Percentiles rank a stretch among this genome's conserved stretches.
Evolutionary conservation across 2,113 vertebrate species (phyloP).

Genomic region (Cyprinodon brontotheroides): DNA sequence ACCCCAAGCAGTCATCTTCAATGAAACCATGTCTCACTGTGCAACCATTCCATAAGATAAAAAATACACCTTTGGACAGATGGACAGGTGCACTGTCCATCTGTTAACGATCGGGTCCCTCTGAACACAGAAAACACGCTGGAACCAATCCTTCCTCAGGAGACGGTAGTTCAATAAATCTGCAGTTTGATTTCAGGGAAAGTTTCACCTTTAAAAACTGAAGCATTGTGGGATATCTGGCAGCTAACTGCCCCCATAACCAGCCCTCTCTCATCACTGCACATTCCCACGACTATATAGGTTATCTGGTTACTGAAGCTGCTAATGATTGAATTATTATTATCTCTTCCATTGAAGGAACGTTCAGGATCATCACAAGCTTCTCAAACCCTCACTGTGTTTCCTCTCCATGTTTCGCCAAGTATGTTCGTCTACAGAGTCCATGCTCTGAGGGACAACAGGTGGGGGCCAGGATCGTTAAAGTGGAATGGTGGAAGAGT

Average conservation of each 20-base stretch:
- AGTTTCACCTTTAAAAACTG: neutral
- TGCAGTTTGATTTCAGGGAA: neutral
- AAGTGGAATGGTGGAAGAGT: no score
- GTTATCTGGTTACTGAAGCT: no score
- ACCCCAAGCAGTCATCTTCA: neutral
- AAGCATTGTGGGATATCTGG: neutral
- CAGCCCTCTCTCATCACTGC: no score
- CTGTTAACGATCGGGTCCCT: neutral
- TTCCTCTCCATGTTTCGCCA: no score
- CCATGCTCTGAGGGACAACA: no score
- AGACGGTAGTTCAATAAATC: neutral
- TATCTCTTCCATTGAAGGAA: no score
- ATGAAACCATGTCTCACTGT: neutral
- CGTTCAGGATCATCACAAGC: no score
- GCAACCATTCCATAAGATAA: neutral
- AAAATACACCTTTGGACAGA: neutral
- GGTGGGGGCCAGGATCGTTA: no score
- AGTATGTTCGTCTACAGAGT: no score
- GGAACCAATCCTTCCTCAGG: neutral
- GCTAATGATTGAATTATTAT: no score
- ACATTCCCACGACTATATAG: no score
- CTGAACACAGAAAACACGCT: neutral
- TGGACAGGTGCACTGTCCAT: neutral
- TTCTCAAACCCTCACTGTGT: no score
- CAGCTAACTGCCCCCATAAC: neutral